phyloP scores from a whole-genome alignment of 2,888 invertebrate species.

The Harpalus rufipes region DNA sequence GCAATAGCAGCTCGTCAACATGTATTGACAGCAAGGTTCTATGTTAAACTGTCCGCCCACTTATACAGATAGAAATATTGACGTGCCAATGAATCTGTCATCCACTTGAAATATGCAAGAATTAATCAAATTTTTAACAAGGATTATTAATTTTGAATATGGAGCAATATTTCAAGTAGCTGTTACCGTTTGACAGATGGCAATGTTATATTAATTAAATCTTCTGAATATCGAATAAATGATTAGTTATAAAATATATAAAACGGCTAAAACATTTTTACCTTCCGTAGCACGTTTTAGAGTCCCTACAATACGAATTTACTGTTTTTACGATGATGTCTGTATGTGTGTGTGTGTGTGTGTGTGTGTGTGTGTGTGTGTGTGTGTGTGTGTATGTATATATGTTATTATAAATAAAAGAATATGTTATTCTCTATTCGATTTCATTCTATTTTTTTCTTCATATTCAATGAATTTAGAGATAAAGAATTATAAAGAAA shows the following conservation, averaged over 20 bases:
- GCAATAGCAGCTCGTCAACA: slow-evolving; percentile 29
- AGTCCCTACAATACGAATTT: too few species aligned
- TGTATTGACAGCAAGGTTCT: slow-evolving; percentile 38
- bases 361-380: too few species aligned
- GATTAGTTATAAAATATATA: background rate
- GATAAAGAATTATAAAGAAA: too few species aligned
- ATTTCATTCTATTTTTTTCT: too few species aligned
- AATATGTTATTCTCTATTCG: too few species aligned
- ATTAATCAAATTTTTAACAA: slow-evolving; percentile 24
- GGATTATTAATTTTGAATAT: slow-evolving; percentile 18
- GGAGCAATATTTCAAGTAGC: background rate
- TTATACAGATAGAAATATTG: slow-evolving; percentile 12
- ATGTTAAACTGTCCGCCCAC: slow-evolving; percentile 33
- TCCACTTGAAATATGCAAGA: background rate
- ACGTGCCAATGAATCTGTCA: slow-evolving; percentile 24
- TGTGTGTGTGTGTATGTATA: too few species aligned
- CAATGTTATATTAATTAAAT: background rate
- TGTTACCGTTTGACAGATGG: background rate
- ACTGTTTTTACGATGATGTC: too few species aligned
- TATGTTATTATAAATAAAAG: too few species aligned
- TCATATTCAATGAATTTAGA: too few species aligned
- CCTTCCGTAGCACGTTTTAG: too few species aligned
- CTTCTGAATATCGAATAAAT: background rate
- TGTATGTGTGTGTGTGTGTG: too few species aligned
- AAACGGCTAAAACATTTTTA: too few species aligned